A percentile compares a stretch with the other conserved stretches of the same genome.
Evolutionary conservation across 2,888 invertebrate genomes (phyloP).

Genomic region (Troides oblongomaculatus): DNA sequence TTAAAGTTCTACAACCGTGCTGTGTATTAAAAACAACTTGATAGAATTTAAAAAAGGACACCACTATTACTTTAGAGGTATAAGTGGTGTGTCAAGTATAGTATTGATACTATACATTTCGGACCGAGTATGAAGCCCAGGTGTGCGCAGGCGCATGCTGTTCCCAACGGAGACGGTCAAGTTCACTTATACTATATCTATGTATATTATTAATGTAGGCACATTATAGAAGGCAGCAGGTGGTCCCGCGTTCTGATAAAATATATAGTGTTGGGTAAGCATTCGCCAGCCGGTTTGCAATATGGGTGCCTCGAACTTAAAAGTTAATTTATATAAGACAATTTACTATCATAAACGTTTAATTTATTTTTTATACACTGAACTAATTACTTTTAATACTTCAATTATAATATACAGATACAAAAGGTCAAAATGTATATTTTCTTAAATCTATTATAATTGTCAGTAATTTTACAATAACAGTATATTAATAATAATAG

Average conservation of each 20-base stretch:
- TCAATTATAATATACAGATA: no score
- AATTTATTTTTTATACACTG: slow-evolving; percentile 6
- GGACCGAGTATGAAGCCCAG: slow-evolving; percentile 27
- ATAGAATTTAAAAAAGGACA: neutral
- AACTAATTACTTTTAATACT: slow-evolving; percentile 1
- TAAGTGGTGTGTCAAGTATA: neutral
- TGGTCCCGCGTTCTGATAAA: slow-evolving; percentile 27
- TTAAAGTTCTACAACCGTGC: no score
- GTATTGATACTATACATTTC: slow-evolving; percentile 10
- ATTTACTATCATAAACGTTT: slow-evolving; percentile 7
- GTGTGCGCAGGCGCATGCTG: slow-evolving; percentile 28
- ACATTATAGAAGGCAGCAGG: slow-evolving; percentile 26
- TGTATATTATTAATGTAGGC: slow-evolving; percentile 20
- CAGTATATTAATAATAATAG: no score
- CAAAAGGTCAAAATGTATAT: no score
- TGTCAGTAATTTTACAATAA: no score
- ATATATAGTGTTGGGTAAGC: slow-evolving; percentile 27
- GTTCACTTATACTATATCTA: slow-evolving; percentile 29
- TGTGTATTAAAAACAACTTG: no score
- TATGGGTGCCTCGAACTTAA: slow-evolving; percentile 19
- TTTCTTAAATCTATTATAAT: no score
- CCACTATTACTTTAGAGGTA: neutral
- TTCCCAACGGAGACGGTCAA: slow-evolving; percentile 26
- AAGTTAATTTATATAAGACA: neutral
- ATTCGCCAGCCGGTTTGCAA: slow-evolving; percentile 27